Base-by-base conservation (phyloP, 2,113 vertebrate species). In the Nannospalax galili region DNA sequence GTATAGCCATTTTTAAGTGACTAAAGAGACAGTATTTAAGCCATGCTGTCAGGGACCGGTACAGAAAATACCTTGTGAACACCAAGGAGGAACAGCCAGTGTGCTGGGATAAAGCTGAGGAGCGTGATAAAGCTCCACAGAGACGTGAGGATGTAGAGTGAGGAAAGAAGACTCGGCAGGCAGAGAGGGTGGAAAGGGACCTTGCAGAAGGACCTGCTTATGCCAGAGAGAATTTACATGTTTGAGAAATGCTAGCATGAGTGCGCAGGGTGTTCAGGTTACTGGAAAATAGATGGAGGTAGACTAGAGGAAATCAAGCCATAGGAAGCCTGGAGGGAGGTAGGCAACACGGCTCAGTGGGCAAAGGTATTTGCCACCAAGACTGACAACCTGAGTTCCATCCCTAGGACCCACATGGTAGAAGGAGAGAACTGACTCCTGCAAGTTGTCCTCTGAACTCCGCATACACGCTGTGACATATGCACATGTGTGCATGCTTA, bases 161-260 rank as follows among this genome's bases (percentile, higher is more conserved):
- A 22, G 48, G 2, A 20, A n/a, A 37, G 30, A 20, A 9, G 48
- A 14, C 19, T 40, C 15, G 0, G 62, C 40, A 40, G 40, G 73
- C 48, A 48, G 37, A n/a, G 4, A 56, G 20, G 8, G 5, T 14
- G 5, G 30, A 40, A 28, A 48, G 30, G 17, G 26, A 0, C 52
- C 40, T 6, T 28, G 52, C 17, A 32, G 24, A 62, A 52, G 48
- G 48, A 52, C 48, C 48, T 52, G 48, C 48, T 11, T 52, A 70
- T 7, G 17, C 12, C 1, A 2, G 16, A 32, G 17, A n/a, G 5
- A 11, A 37, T 7, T 6, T 0, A 1, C 40, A 9, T 35, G 52
- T 26, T 11, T 52, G 3, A 7, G 26, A n/a, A 78, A 15, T 1
- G 88, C 40, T 11, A 10, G 19, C 17, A 0, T 19, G n/a, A 74